Evolutionary conservation across 2,797 vertebrate genomes (phyloP), one percentile per base, ranked within the genome.

Genomic region (Neopelma chrysocephalum): DNA sequence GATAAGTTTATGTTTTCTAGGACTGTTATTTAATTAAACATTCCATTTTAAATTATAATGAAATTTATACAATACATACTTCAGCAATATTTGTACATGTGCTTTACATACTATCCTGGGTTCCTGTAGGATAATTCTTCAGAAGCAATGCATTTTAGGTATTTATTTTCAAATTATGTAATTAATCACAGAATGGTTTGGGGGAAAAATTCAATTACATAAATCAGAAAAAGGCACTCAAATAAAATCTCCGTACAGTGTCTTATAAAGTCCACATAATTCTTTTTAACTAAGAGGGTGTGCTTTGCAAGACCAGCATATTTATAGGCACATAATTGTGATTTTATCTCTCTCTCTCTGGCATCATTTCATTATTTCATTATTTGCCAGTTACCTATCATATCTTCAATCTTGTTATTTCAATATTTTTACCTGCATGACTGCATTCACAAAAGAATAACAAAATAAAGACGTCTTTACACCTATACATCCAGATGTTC

Each of bases 261-360:
- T 56, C n/a, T 76, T 48, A 69, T 11, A 27, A 92, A 92, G 48
- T 53, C 34, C 42, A 60, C 32, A 56, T 36, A 85, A 92, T 60
- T 84, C 26, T 77, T 90, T 94, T 80, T 60, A 79, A 73, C 31
- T 71, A 71, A 92, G 64, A 92, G n/a, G 26, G 53, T 26, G 29
- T 16, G 48, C 42, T 94, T 88, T 68, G 31, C 53, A 76, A 51
- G 78, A 54, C 6, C 48, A 87, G 27, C 60, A 57, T 82, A 90
- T 76, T 89, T 91, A 84, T 32, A 93, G 57, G 45, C 29, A 60
- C 5, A 13, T 51, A 85, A 81, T 42, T 69, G 82, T 65, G 69
- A 79, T 89, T 93, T 90, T 91, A 43, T 76, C 64, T 95, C 60
- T 89, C 57, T 87, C 66, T 86, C 91, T 78, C 65, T 83, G 43